Evolutionary conservation across 1,140 invertebrate species (phyloP), one percentile per base, ranked within the genome.

Genomic region (Bombus superbus): DNA sequence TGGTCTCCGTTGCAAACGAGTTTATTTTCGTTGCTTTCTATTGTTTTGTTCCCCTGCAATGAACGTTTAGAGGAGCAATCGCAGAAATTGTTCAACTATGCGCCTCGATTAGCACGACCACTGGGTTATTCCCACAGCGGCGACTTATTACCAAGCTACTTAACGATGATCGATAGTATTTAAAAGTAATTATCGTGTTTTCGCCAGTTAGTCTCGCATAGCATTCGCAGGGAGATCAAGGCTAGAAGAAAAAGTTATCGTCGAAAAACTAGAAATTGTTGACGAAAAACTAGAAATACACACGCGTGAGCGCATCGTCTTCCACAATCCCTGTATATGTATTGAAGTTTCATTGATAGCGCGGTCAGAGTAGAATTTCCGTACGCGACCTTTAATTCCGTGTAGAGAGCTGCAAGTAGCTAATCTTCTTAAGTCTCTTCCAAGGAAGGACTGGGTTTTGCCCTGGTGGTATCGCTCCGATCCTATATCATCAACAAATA

Each of bases 371-470:
- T 59, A 76, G 57, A 42, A 78, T 78, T 64, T 42, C 38, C 8
- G 3, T 35, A 18, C 64, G 38, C 22, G 22, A 53, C n/a, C 18
- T 25, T 13, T 42, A 35, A 64, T 76, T 76, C 74, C 74, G 22
- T 40, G 74, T 78, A 73, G n/a, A 47, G 44, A 10, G n/a, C 13
- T 3, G 69, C 42, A 10, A 38, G 40, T 77, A 44, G 73, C 71
- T 91, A 89, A 91, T 89, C 88, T 78, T 81, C 81, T 89, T 86
- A 88, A 87, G 88, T 86, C 86, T 57, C 62, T 91, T 89, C 81
- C 8, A 15, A 74, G 89, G 82, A 87, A 62, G 53, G 75, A 78
- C 42, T 38, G n/a, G 4, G 66, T 57, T 76, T 74, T 69, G 11
- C 40, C 71, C 84, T 11, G 10, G 22, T 28, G 57, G 18, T 87